Evolutionary conservation across 2,888 invertebrate genomes (phyloP).

Genomic region (Rhodophaea formosa): DNA sequence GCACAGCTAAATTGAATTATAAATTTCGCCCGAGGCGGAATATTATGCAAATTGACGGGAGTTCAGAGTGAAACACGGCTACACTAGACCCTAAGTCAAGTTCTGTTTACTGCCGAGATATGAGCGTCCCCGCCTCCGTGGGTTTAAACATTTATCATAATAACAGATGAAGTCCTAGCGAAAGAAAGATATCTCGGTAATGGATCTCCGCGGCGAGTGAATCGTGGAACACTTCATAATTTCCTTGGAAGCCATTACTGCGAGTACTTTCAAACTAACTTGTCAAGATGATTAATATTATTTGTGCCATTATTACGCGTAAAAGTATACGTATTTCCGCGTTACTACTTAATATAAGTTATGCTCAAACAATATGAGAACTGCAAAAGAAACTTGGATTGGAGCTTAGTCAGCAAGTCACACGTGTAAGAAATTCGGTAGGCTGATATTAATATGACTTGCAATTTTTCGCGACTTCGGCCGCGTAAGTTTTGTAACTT

Average conservation of each 20-base stretch:
- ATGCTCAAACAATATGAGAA: background rate
- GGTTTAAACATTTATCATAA: conserved; percentile 12
- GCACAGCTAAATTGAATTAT: conserved; percentile 55
- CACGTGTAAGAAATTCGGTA: too few species aligned
- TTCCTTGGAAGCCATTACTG: conserved; percentile 3
- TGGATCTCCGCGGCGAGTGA: conserved; percentile 7
- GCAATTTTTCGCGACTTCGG: too few species aligned
- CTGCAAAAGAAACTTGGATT: too few species aligned
- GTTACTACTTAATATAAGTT: background rate
- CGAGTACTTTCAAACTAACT: conserved; percentile 4
- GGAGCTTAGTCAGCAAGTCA: too few species aligned
- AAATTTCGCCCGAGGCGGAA: conserved; percentile 49
- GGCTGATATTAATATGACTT: too few species aligned
- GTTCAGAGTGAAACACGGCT: conserved; percentile 41
- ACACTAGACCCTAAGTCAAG: conserved; percentile 22
- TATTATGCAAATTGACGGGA: conserved; percentile 52
- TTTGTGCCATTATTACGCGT: background rate
- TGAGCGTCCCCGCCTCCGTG: conserved; percentile 20
- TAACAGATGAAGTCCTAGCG: conserved; percentile 6
- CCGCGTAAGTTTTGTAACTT: too few species aligned
- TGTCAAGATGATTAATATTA: conserved; percentile 8
- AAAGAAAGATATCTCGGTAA: conserved; percentile 5
- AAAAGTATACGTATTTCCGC: background rate
- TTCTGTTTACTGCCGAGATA: conserved; percentile 26
- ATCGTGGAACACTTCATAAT: conserved; percentile 13